phyloP scores from a whole-genome alignment of 2,113 vertebrate genomes.

The Nymphicus hollandicus region DNA sequence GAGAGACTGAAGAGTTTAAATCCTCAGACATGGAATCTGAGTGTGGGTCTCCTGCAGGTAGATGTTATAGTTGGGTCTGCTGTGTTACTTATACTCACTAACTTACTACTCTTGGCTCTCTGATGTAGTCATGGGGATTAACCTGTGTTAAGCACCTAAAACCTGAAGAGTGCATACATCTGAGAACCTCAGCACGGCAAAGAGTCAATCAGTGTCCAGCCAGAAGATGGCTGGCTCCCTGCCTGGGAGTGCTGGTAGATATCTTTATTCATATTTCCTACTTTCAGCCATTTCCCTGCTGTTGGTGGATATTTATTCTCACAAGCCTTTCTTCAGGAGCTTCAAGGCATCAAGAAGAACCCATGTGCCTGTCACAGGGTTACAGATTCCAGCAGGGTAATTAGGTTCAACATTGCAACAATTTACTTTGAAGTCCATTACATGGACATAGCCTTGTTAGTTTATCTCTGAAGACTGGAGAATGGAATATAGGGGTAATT shows the following conservation, averaged over 20 bases:
- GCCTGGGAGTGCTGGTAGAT: not conserved
- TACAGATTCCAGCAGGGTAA: conserved; percentile 18
- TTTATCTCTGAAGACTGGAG: conserved; percentile 7
- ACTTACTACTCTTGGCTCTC: not conserved
- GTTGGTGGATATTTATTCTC: not conserved
- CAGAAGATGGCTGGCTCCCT: not conserved
- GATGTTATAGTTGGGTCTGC: not conserved
- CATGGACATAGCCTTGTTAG: not conserved
- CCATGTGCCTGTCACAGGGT: not conserved
- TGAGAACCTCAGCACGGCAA: not conserved
- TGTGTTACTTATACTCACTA: rapidly evolving
- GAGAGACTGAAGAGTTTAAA: not conserved
- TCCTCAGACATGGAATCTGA: not conserved
- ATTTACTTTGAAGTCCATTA: conserved; percentile 44
- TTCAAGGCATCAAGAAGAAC: not conserved
- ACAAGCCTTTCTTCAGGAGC: not conserved
- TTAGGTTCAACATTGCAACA: not conserved
- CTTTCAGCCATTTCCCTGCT: not conserved
- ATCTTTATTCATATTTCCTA: not conserved
- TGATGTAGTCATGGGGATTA: not conserved
- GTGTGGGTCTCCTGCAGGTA: not conserved
- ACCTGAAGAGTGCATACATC: not conserved
- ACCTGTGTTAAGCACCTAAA: not conserved
- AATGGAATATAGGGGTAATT: conserved; percentile 21
- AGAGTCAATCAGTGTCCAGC: not conserved